phyloP scores from a whole-genome alignment of 2,113 vertebrate species.

The Pteronura brasiliensis region DNA sequence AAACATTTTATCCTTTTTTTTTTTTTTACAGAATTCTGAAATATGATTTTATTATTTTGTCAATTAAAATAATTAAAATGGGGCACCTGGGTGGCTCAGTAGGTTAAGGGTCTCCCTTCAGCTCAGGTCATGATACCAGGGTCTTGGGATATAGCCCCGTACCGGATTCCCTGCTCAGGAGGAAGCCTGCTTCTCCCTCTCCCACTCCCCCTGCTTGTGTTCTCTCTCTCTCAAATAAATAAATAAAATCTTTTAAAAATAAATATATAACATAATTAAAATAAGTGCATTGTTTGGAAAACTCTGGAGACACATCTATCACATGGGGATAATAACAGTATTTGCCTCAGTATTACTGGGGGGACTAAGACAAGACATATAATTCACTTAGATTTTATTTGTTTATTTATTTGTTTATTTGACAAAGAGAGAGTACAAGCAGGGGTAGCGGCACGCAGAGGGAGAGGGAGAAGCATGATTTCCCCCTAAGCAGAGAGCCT shows the following conservation, averaged over 20 bases:
- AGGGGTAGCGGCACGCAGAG: too few relatives aligned
- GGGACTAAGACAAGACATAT: neutral
- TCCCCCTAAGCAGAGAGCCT: too few relatives aligned
- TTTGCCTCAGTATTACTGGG: neutral
- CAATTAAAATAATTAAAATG: neutral
- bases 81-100: neutral
- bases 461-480: too few relatives aligned
- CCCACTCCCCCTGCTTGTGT: rapidly evolving
- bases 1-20: neutral
- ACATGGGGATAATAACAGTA: neutral
- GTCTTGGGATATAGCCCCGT: neutral
- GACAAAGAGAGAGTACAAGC: too few relatives aligned
- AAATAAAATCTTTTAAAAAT: neutral
- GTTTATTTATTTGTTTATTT: too few relatives aligned
- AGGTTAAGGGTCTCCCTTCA: neutral
- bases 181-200: neutral
- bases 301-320: neutral
- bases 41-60: neutral
- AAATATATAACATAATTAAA: too few relatives aligned
- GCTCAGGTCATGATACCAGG: neutral
- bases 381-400: neutral
- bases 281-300: neutral
- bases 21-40: neutral
- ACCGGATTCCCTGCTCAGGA: neutral
- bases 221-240: neutral